Base-by-base conservation (phyloP, 2,888 invertebrate genomes). In the Archips crataeganus region DNA sequence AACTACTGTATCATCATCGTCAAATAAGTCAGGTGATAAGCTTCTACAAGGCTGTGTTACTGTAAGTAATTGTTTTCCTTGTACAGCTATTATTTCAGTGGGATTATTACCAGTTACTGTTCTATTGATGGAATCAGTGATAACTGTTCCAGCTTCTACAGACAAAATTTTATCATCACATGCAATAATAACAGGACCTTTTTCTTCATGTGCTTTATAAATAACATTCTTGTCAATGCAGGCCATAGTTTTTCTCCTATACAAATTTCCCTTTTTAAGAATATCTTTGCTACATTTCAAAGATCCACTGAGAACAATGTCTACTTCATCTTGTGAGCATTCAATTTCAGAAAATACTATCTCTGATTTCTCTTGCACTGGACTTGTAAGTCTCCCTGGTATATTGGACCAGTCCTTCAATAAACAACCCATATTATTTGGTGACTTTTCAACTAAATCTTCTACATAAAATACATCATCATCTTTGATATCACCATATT, bases 331-430 rank as follows among this genome's bases (percentile, higher is more conserved):
- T 75, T 91, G 89, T 34, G 89, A 85, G 77, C 84, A 92, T 73
- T 87, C 79, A 65, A 90, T 85, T 77, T 90, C 86, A 80, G 84
- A 86, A 65, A 94, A 86, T 76, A 87, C 82, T 77, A 89, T 83
- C 64, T 76, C 77, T 39, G 68, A 75, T 62, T 74, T 59, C 63
- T 85, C 76, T 73, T 79, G 74, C 45, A 80, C 77, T 1, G 96
- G 96, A 69, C 96, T 95, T 11, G 82, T 79, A 65, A 96, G 96
- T 73, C 97, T 90, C 0, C 97, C 96, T 4, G 96, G 95, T 80
- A 97, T 96, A 63, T 90, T 81, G 36, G 89, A 85, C 96, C 96
- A 96, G 81, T 96, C 92, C 86, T 92, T 95, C n/a, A 97, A 84
- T 70, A 96, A 87, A 82, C 88, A 87, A 34, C 96, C 95, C 51